Conservation (phyloP, 2,888 invertebrate genomes). For the Drosophila cognata region DNA sequence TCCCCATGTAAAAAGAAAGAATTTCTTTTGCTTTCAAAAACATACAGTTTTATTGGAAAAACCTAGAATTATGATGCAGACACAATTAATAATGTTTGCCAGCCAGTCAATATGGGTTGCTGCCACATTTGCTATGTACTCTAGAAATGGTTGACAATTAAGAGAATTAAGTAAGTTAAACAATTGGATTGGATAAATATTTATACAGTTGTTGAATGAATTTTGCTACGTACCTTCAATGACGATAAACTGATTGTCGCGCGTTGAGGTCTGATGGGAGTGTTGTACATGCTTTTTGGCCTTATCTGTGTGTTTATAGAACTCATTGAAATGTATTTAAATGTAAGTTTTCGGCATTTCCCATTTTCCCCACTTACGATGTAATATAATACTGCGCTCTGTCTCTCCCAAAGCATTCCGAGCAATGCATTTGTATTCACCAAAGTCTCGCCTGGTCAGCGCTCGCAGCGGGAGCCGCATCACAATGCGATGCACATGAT, state of each 20-base stretch:
- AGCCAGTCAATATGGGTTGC: constrained; percentile 10
- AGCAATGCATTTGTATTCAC: constrained; percentile 92
- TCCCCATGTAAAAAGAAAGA: not conserved
- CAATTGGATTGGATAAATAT: not conserved
- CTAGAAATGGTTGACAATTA: constrained; percentile 37
- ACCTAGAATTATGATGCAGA: constrained; percentile 39
- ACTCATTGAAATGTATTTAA: not conserved
- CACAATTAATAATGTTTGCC: constrained; percentile 23
- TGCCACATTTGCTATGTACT: constrained; percentile 62
- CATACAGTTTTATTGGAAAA: constrained; percentile 58
- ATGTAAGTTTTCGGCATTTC: not conserved
- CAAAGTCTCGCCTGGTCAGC: constrained; percentile 89
- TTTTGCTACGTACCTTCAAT: constrained; percentile 75
- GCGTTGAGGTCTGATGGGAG: constrained; percentile 75
- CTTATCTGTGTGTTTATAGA: constrained; percentile 68
- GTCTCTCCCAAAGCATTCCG: constrained; percentile 92
- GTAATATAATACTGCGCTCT: constrained; percentile 80
- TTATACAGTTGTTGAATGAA: not conserved
- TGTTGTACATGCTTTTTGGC: constrained; percentile 82
- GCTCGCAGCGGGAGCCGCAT: constrained; percentile 90
- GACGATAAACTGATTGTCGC: constrained; percentile 80
- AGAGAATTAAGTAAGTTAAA: not conserved
- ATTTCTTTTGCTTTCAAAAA: constrained; percentile 33
- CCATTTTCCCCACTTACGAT: constrained; percentile 67
- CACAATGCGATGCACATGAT: constrained; percentile 91